Evolutionary conservation across 2,888 invertebrate genomes (phyloP).

Genomic region (Melangyna quadrimaculata): DNA sequence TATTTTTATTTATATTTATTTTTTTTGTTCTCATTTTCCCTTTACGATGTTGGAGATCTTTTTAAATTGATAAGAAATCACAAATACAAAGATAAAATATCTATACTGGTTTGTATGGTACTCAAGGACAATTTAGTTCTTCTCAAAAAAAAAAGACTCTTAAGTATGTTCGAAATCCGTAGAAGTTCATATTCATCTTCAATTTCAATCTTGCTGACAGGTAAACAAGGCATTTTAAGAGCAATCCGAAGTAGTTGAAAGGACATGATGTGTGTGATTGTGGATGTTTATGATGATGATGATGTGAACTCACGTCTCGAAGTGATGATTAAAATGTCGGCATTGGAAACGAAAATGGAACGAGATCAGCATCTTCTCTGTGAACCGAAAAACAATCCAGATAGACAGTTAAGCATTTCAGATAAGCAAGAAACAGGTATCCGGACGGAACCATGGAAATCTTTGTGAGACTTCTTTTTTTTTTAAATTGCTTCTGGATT

Average conservation of each 20-base stretch:
- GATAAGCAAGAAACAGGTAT: constrained; percentile 15
- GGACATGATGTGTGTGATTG: background rate
- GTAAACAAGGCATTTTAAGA: constrained; percentile 21
- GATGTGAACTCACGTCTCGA: constrained; percentile 13
- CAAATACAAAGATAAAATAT: no score
- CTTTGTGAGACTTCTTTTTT: constrained; percentile 21
- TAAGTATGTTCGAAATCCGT: background rate
- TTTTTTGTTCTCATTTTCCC: background rate
- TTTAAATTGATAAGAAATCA: constrained; percentile 52
- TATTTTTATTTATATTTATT: background rate
- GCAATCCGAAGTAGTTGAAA: background rate
- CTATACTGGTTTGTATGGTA: background rate
- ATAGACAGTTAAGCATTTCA: background rate
- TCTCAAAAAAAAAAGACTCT: background rate
- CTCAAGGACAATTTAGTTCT: constrained; percentile 46
- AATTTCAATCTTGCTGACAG: constrained; percentile 14
- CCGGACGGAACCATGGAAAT: background rate
- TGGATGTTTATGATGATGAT: background rate
- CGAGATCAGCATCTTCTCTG: constrained; percentile 12
- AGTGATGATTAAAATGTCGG: constrained; percentile 39
- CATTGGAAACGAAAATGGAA: constrained; percentile 8
- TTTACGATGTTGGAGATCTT: constrained; percentile 8
- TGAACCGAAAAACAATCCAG: background rate
- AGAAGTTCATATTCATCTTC: background rate
- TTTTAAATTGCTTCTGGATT: constrained; percentile 44